Evolutionary conservation across 2,113 vertebrate species (phyloP).

Genomic region (Pterocles burchelli): DNA sequence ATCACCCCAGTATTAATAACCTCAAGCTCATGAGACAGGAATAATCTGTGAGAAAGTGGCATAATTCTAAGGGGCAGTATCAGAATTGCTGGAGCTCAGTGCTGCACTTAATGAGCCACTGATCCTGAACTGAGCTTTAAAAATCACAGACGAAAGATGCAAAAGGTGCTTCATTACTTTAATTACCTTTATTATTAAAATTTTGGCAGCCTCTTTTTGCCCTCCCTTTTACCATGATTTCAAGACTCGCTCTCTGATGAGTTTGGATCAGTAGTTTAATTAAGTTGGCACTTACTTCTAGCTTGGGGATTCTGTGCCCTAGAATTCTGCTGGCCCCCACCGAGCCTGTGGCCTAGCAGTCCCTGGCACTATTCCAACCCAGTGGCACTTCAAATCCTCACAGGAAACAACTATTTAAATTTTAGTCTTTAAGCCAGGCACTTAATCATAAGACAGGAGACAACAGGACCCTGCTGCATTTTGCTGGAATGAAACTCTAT

Average conservation of each 20-base stretch:
- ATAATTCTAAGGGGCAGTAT: slow-evolving; percentile 1
- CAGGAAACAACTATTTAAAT: slow-evolving; percentile 42
- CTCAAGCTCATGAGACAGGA: not conserved
- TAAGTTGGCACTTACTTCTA: slow-evolving; percentile 58
- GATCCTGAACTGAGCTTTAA: slow-evolving; percentile 15
- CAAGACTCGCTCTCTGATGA: not conserved
- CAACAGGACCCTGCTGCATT: not conserved
- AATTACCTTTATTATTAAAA: slow-evolving; percentile 67
- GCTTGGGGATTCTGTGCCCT: slow-evolving; percentile 42
- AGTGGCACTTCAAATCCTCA: slow-evolving; percentile 33
- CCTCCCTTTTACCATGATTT: slow-evolving; percentile 61
- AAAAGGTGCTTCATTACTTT: slow-evolving; percentile 65
- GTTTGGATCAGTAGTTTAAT: slow-evolving; percentile 61
- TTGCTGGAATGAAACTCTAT: not conserved
- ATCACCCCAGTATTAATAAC: not conserved
- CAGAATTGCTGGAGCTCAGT: slow-evolving; percentile 25
- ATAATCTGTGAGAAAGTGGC: slow-evolving; percentile 26
- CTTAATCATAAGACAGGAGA: not conserved
- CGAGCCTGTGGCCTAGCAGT: slow-evolving; percentile 7
- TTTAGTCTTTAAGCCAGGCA: not conserved
- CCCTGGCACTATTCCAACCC: slow-evolving; percentile 33
- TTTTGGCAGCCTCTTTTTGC: slow-evolving; percentile 50
- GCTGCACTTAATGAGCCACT: slow-evolving; percentile 48
- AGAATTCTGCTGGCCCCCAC: slow-evolving; percentile 30
- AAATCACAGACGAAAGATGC: slow-evolving; percentile 45